Conservation (phyloP, 2,797 vertebrate species). For the Acestrorhynchus altus region DNA sequence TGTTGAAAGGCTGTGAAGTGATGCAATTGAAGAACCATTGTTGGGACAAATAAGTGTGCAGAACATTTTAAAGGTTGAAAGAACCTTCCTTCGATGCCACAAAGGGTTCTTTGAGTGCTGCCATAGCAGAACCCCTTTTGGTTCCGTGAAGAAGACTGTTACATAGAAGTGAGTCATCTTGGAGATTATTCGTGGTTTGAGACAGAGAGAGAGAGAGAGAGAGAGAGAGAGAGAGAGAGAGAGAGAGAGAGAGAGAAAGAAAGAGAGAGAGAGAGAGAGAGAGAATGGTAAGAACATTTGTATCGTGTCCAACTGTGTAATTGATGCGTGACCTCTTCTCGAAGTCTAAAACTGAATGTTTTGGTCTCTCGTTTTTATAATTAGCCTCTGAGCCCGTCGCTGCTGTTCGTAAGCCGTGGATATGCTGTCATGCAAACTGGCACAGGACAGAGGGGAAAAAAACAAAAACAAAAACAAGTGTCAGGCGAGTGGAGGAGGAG, state of each 20-base stretch:
- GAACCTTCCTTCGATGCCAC: too few relatives aligned
- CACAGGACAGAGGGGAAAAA: slow-evolving; percentile 28
- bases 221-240: slow-evolving; percentile 12
- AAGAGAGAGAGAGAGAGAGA: slow-evolving; percentile 1
- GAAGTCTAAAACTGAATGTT: slow-evolving; percentile 46
- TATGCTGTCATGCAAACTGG: slow-evolving; percentile 54
- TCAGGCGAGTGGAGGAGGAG: slow-evolving; percentile 36
- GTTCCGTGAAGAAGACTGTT: too few relatives aligned
- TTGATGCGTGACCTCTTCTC: slow-evolving; percentile 46
- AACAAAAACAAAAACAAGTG: slow-evolving; percentile 20
- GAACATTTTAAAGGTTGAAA: too few relatives aligned
- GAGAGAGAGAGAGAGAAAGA: slow-evolving; percentile 10
- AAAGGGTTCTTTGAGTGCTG: too few relatives aligned
- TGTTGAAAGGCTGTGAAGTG: too few relatives aligned
- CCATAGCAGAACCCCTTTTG: too few relatives aligned
- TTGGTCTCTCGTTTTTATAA: slow-evolving; percentile 50
- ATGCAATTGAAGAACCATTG: too few relatives aligned
- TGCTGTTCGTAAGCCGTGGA: slow-evolving; percentile 43
- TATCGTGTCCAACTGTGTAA: slow-evolving; percentile 53
- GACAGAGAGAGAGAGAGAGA: slow-evolving; percentile 16
- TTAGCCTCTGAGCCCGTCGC: slow-evolving; percentile 46
- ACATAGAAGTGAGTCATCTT: slow-evolving; percentile 31
- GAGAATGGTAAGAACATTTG: slow-evolving; percentile 38
- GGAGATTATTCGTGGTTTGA: slow-evolving; percentile 43
- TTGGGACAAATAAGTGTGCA: too few relatives aligned